These are phyloP conservation scores for Eretmochelys imbricata DNA, from an alignment of 2,113 vertebrate species.

Conservation along the genomic window DNA sequence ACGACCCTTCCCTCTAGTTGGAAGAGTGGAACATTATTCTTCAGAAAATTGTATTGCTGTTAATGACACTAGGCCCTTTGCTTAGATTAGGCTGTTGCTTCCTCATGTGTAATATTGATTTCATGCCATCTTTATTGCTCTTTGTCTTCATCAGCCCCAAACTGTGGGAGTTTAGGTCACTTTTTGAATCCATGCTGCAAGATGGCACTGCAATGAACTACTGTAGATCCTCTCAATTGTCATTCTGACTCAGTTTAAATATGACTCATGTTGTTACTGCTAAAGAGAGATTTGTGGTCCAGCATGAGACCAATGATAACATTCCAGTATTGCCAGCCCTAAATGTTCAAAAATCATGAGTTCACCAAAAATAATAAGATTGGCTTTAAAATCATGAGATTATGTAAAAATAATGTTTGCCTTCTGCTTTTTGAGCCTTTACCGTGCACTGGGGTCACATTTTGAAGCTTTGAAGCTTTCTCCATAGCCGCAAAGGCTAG, in stretches of 20 bases:
- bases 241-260: neutral
- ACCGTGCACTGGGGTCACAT: neutral
- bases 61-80: neutral
- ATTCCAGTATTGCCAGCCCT: neutral
- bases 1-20: neutral
- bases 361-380: neutral
- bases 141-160: neutral
- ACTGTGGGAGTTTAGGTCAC: neutral
- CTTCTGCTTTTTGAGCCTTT: neutral
- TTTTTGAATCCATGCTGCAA: neutral
- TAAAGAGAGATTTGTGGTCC: slow-evolving; percentile 10
- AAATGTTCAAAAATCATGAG: neutral
- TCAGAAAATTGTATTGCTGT: slow-evolving; percentile 13
- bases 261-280: neutral
- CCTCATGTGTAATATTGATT: neutral
- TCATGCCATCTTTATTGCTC: neutral
- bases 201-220: neutral
- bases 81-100: neutral
- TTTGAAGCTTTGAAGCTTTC: neutral
- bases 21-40: neutral
- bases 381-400: neutral
- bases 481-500: neutral
- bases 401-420: neutral
- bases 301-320: neutral
- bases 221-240: fast-evolving